phyloP scores from a whole-genome alignment of 2,797 vertebrate genomes.

The Xerus rutilus region DNA sequence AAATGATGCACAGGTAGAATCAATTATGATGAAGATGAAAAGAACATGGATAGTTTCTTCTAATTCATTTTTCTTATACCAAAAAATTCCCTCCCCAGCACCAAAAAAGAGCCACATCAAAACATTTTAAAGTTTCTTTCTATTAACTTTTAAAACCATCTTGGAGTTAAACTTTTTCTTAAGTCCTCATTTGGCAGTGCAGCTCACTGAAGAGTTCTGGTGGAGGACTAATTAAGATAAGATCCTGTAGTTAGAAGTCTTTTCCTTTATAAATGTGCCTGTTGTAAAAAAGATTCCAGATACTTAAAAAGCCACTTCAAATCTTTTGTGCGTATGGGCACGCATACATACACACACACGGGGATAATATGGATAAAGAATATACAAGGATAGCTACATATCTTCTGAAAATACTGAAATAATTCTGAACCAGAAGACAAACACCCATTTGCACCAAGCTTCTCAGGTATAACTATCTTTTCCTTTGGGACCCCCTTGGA shows the following conservation, averaged over 20 bases:
- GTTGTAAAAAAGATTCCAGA: background rate
- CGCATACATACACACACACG: background rate
- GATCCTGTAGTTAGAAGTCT: background rate
- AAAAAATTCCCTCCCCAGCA: background rate
- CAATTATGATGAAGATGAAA: slow-evolving; percentile 81
- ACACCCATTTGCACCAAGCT: background rate
- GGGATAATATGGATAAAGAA: background rate
- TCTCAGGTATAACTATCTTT: background rate
- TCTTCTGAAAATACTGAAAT: slow-evolving; percentile 54
- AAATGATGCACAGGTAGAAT: slow-evolving; percentile 85
- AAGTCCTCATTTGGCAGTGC: slow-evolving; percentile 43
- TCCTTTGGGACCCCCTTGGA: background rate
- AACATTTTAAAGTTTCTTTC: slow-evolving; percentile 61
- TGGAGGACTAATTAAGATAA: slow-evolving; percentile 60
- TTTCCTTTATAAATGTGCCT: slow-evolving; percentile 28
- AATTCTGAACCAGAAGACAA: slow-evolving; percentile 33
- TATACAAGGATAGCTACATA: background rate
- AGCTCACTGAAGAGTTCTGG: slow-evolving; percentile 47
- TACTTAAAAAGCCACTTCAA: background rate
- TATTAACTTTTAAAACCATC: slow-evolving; percentile 62
- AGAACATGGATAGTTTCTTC: slow-evolving; percentile 57
- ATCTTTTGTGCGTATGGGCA: background rate
- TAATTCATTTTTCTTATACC: slow-evolving; percentile 65
- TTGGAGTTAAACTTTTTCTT: slow-evolving; percentile 39
- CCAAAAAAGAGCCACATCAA: slow-evolving; percentile 63